A percentile compares a stretch with the other conserved stretches of the same genome.
Evolutionary conservation across 1,140 invertebrate genomes (phyloP).

Genomic region (Brachionus asplanchnoidis): DNA sequence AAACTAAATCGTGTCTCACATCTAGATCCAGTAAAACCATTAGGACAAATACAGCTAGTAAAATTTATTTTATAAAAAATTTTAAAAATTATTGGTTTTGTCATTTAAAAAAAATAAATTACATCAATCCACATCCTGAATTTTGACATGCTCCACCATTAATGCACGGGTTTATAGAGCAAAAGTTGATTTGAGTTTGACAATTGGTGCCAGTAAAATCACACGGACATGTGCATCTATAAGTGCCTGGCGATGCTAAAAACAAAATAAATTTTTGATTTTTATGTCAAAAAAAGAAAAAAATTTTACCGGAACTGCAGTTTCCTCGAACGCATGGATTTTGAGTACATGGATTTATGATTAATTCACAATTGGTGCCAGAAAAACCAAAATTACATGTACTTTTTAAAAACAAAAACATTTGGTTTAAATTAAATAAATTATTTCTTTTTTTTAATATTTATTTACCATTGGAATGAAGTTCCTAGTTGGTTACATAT

Average conservation of each 20-base stretch:
- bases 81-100: neutral
- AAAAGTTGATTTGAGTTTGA: neutral
- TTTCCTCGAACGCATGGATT: conserved; percentile 51
- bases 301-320: conserved; percentile 46
- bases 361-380: conserved; percentile 45
- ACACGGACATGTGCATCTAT: neutral
- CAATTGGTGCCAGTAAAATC: conserved; percentile 5
- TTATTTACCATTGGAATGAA: conserved; percentile 27
- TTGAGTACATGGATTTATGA: conserved; percentile 61
- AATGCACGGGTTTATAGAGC: conserved; percentile 40
- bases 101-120: neutral
- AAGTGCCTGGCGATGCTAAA: neutral
- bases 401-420: neutral
- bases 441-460: neutral
- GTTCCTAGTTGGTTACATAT: conserved; percentile 2
- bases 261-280: neutral
- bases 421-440: neutral
- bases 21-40: no score
- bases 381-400: conserved; percentile 27
- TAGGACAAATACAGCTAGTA: neutral
- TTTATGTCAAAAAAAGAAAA: neutral
- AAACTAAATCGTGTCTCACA: no score
- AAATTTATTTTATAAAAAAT: neutral
- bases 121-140: conserved; percentile 7
- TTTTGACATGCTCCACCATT: conserved; percentile 43